A percentile compares a stretch with the other conserved stretches of the same genome.
These are phyloP conservation scores for Pristionchus exspectatus DNA, from an alignment of 2,888 invertebrate genomes.

Conservation along the genomic window DNA sequence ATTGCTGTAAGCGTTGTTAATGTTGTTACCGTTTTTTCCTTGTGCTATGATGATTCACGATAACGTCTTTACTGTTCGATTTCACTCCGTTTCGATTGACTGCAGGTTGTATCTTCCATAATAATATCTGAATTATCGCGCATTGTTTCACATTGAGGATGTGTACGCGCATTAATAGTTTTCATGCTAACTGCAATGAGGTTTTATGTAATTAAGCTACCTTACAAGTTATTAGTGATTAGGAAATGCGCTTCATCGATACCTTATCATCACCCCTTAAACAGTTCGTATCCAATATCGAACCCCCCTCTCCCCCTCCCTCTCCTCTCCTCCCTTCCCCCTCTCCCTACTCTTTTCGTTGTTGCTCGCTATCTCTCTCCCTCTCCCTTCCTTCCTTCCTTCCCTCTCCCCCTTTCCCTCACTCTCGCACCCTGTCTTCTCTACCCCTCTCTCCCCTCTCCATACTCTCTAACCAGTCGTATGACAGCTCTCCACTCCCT, in stretches of 20 bases:
- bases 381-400: neutral
- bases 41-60: neutral
- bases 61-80: neutral
- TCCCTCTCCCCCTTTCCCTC: neutral
- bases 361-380: constrained; percentile 26
- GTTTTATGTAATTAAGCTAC: neutral
- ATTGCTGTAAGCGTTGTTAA: neutral
- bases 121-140: neutral
- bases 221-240: neutral
- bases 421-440: neutral
- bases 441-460: neutral
- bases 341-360: constrained; percentile 20
- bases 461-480: neutral
- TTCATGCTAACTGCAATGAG: neutral
- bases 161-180: neutral
- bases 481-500: constrained; percentile 40
- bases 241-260: neutral
- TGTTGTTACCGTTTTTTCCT: neutral
- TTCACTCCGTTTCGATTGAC: neutral
- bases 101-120: neutral
- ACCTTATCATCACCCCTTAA: constrained; percentile 2
- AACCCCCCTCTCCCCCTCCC: too few relatives aligned
- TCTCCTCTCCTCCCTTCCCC: too few relatives aligned
- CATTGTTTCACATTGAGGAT: too few relatives aligned
- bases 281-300: neutral